These are phyloP conservation scores for Rhorus exstirpatorius DNA, from an alignment of 2,888 invertebrate genomes.

Conservation along the genomic window DNA sequence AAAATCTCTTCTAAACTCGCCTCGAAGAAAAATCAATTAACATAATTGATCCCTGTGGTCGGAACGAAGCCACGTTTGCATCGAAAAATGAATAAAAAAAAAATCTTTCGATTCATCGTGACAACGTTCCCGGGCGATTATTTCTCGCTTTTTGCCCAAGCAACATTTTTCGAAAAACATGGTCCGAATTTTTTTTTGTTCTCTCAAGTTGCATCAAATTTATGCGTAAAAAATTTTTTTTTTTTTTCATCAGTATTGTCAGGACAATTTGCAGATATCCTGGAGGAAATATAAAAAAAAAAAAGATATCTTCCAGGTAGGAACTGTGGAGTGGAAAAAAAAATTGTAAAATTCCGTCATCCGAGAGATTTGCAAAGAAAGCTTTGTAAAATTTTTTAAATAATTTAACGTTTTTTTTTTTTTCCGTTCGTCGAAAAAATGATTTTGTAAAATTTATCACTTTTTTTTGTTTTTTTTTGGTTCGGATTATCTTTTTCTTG, in stretches of 20 bases:
- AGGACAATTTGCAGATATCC: too few relatives aligned
- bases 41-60: slow-evolving; percentile 60
- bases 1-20: neutral
- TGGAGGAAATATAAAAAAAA: too few relatives aligned
- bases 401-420: neutral
- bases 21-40: slow-evolving; percentile 55
- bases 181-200: too few relatives aligned
- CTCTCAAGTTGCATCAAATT: too few relatives aligned
- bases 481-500: neutral
- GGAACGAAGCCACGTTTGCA: slow-evolving; percentile 48
- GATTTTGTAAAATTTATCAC: neutral
- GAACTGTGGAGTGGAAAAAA: neutral
- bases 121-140: slow-evolving; percentile 33
- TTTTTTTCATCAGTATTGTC: too few relatives aligned
- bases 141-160: neutral
- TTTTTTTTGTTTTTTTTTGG: neutral
- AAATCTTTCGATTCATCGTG: slow-evolving; percentile 29
- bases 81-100: neutral
- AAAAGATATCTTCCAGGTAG: neutral
- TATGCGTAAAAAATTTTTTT: too few relatives aligned
- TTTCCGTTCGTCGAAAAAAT: neutral
- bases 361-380: neutral
- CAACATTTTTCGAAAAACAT: neutral
- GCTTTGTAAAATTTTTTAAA: neutral
- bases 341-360: neutral